Evolutionary conservation across 2,113 vertebrate genomes (phyloP), one percentile per base, ranked within the genome.

Genomic region (Sterna hirundo): DNA sequence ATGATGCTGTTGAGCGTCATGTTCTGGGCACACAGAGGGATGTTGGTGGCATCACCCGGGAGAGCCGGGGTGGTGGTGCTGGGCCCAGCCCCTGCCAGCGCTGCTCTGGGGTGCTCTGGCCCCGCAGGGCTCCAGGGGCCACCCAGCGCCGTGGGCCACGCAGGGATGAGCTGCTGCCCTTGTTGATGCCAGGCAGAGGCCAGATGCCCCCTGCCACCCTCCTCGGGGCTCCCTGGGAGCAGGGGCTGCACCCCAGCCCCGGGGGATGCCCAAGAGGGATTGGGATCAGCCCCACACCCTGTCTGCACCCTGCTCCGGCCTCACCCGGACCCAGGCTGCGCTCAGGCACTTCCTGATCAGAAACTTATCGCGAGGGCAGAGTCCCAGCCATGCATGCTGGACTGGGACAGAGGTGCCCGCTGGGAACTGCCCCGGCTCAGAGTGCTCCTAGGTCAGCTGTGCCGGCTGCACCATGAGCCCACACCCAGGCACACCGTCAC

Each of bases 341-440:
- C 70, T 70, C 1, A 4, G 74, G 44, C 86, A 82, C 91, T 69
- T 61, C 94, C 84, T 83, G 58, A 54, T 30, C 10, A 27, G 65
- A 87, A 78, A 29, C 38, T 77, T 54, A 21, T 10, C 1, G 1
- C 42, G 5, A 68, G 94, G 94, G 89, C 95, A 96, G 94, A 96
- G 96, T 96, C 91, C 84, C 82, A 26, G 61, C 3, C 26, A 6
- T 0, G 3, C 3, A 0, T 7, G 16, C 58, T 5, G 2, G 57
- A 6, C 21, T 17, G 36, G 20, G 58, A 23, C 54, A 76, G 46
- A 66, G 36, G 29, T 4, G 10, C 15, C 22, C 5, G 2, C 7
- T 0, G 2, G 83, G 76, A 94, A 34, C 34, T 46, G 25, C 22
- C 32, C 30, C 0, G 3, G 23, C 66, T 70, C 1, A 0, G 40